These are phyloP conservation scores for Parasteatoda lunata DNA, from an alignment of 2,888 invertebrate species.

Conservation along the genomic window DNA sequence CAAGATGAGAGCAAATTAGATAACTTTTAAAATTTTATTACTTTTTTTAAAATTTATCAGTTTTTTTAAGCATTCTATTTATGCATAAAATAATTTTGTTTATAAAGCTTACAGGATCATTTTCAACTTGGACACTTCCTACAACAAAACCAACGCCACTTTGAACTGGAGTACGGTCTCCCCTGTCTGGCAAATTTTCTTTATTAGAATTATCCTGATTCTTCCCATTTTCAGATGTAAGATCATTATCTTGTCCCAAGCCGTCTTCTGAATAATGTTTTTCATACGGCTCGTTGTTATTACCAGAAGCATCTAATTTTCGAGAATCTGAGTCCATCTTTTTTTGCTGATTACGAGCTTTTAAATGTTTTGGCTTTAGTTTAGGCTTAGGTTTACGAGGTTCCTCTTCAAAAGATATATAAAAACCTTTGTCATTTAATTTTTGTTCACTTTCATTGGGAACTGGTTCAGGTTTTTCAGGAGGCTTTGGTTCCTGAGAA, in stretches of 20 bases:
- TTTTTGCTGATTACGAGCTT: slow-evolving; percentile 67
- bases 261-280: slow-evolving; percentile 9
- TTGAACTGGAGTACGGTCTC: slow-evolving; percentile 25
- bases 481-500: neutral
- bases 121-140: slow-evolving; percentile 80
- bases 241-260: slow-evolving; percentile 1
- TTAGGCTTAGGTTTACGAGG: slow-evolving; percentile 87
- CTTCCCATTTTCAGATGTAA: neutral
- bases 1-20: no score
- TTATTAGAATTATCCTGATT: neutral
- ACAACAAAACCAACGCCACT: slow-evolving; percentile 77
- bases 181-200: slow-evolving; percentile 27
- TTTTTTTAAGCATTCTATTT: neutral
- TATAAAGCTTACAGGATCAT: slow-evolving; percentile 79
- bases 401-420: slow-evolving; percentile 93
- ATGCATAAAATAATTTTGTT: neutral
- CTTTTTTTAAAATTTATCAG: neutral
- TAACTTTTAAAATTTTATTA: neutral
- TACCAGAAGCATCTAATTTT: neutral
- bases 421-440: slow-evolving; percentile 79
- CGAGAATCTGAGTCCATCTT: slow-evolving; percentile 63
- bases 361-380: slow-evolving; percentile 76
- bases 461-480: neutral
- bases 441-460: slow-evolving; percentile 17
- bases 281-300: neutral